A percentile compares a stretch with the other conserved stretches of the same genome.
These are phyloP conservation scores for Caenorhabditis sp. DNA, from an alignment of 2,888 invertebrate genomes.

Conservation along the genomic window DNA sequence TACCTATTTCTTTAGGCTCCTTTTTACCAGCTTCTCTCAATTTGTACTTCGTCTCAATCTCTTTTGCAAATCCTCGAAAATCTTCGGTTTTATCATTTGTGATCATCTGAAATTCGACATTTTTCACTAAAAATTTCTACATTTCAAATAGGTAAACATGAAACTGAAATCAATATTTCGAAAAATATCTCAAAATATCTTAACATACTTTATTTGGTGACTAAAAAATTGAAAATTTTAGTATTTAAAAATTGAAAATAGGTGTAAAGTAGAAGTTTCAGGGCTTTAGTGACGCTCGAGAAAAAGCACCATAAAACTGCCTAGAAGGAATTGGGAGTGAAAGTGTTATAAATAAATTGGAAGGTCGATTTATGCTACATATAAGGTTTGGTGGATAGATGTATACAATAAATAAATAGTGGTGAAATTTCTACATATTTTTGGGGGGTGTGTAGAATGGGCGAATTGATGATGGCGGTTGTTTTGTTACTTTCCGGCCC, in stretches of 20 bases:
- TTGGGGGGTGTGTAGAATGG: background rate
- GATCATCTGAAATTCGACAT: background rate
- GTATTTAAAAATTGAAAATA: background rate
- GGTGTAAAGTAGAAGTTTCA: too few relatives aligned
- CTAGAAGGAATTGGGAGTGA: background rate
- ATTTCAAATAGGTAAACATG: conserved; percentile 1
- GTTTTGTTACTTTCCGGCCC: conserved; percentile 57
- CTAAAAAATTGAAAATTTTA: background rate
- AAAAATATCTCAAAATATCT: background rate
- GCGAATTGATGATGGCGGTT: background rate
- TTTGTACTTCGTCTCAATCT: conserved; percentile 33
- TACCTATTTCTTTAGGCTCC: conserved; percentile 12
- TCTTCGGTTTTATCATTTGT: conserved; percentile 17
- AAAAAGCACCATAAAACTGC: background rate
- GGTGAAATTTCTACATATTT: background rate
- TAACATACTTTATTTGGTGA: background rate
- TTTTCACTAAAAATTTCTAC: background rate
- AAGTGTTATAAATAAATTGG: background rate
- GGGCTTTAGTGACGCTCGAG: background rate
- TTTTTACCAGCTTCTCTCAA: conserved; percentile 8
- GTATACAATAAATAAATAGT: background rate
- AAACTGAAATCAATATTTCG: background rate
- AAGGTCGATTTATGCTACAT: background rate
- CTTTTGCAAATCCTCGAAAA: conserved; percentile 18
- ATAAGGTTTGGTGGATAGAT: background rate